phyloP scores from a whole-genome alignment of 2,113 vertebrate species.

The Tragelaphus scriptus region DNA sequence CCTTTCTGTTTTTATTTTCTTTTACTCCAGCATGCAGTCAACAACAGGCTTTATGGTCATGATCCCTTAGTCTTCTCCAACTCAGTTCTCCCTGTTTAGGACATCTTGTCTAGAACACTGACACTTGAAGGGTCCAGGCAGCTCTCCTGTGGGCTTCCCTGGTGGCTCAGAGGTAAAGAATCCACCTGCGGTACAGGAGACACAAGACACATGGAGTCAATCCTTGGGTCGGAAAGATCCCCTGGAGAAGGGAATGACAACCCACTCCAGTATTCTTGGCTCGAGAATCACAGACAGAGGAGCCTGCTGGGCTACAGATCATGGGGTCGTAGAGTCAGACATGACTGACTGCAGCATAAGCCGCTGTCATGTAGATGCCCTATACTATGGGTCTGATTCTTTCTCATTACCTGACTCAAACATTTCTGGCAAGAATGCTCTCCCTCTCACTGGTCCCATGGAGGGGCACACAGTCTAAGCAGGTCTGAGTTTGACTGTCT shows the following conservation, averaged over 20 bases:
- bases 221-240: neutral
- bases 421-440: neutral
- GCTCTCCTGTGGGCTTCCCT: neutral
- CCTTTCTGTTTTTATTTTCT: neutral
- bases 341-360: neutral
- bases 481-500: neutral
- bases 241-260: neutral
- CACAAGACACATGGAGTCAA: neutral
- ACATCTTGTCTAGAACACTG: neutral
- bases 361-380: neutral
- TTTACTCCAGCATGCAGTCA: neutral
- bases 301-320: neutral
- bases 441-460: neutral
- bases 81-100: neutral
- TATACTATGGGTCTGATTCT: neutral
- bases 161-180: neutral
- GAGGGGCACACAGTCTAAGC: neutral
- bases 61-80: neutral
- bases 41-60: neutral
- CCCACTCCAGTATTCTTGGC: neutral
- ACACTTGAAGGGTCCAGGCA: neutral
- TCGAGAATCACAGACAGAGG: neutral
- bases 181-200: neutral
- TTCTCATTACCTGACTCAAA: neutral
- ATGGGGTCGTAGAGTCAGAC: neutral